phyloP scores from a whole-genome alignment of 2,113 vertebrate species.

The Heterocephalus glaber region DNA sequence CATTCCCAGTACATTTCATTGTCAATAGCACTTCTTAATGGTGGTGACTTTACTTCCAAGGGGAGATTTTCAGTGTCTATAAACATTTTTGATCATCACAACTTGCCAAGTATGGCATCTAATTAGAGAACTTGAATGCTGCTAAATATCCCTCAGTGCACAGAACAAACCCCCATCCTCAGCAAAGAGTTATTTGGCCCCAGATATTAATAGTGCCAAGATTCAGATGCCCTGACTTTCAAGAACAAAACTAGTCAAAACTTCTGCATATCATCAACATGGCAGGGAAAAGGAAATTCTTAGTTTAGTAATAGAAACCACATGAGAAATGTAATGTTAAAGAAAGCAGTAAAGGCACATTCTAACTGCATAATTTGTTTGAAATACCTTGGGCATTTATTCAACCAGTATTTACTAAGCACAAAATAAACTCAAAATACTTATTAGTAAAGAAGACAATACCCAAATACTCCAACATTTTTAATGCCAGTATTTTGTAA shows the following conservation, averaged over 20 bases:
- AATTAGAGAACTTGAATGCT: neutral
- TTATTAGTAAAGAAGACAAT: neutral
- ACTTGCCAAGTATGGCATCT: neutral
- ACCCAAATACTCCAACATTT: neutral
- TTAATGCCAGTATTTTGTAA: slow-evolving; percentile 15
- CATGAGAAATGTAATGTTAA: neutral
- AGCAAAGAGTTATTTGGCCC: neutral
- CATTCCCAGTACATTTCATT: neutral
- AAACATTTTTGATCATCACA: neutral
- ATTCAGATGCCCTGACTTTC: neutral
- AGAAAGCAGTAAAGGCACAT: neutral
- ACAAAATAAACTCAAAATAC: neutral
- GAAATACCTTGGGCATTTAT: neutral
- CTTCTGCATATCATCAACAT: neutral
- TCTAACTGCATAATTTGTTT: neutral
- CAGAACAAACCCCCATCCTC: no score
- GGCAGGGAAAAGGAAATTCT: neutral
- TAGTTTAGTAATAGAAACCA: neutral
- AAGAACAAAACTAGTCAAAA: neutral
- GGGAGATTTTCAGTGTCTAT: neutral
- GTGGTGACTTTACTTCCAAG: neutral
- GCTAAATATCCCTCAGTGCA: neutral
- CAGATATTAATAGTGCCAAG: neutral
- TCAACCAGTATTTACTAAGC: neutral
- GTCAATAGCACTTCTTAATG: neutral